Base-by-base conservation (phyloP, 2,797 vertebrate genomes). In the Sebastiscus tertius region DNA sequence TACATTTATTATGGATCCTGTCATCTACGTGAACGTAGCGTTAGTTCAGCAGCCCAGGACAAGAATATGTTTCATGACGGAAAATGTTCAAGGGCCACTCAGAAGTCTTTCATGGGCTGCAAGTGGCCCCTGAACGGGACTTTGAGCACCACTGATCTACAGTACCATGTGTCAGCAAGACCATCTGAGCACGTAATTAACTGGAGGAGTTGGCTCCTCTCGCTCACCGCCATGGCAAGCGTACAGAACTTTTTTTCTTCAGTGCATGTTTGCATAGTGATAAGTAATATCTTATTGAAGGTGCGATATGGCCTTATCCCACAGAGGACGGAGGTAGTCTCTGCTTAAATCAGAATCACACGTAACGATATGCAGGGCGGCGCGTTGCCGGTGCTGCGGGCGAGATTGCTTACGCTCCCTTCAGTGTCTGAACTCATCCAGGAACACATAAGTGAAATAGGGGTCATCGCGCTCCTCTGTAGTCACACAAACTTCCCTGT, bases 1-100 rank as follows among this genome's bases (percentile, higher is more conserved):
- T 7, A 16, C 14, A 46, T 16, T 16, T 61, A 89, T 89, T 77
- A 84, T 33, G 39, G 20, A 75, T 71, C 27, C 55, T 34, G 69
- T 70, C 26, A 14, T 72, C 77, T 46, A 74, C 33, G 7, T 61
- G 68, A 78, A 76, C 1, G 0, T 26, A 11, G 55, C 74, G 55
- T 67, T 63, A 67, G 54, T 71, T 61, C 59, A 13, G 34, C 79
- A 61, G 75, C 56, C 27, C 49, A 34, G 68, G 42, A 84, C 63
- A 55, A 22, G 75, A 79, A 58, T 36, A 52, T 66, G 80, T 70
- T 82, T 62, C 34, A 60, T 24, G 67, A 26, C 82, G 77, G 69
- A 87, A 88, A 72, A 80, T 83, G 89, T 92, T 93, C 83, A 90
- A 94, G 87, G 87, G 76, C 88, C 86, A 79, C 82, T 91, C 68